These are phyloP conservation scores for Drosophila fulvimacula DNA, from an alignment of 2,888 invertebrate genomes.

Conservation along the genomic window DNA sequence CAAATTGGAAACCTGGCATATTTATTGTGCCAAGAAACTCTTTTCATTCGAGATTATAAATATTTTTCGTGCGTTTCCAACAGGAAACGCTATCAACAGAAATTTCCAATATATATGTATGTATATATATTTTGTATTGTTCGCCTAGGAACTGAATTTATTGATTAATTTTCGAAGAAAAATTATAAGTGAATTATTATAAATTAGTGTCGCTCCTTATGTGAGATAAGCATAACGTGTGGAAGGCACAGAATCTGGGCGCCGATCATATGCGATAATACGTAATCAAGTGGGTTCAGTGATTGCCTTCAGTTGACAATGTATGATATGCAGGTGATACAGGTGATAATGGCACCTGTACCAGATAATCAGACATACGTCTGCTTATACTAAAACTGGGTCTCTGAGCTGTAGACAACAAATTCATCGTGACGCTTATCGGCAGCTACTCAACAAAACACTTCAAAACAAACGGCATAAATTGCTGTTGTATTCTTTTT, in stretches of 20 bases:
- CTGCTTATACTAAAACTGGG: constrained; percentile 19
- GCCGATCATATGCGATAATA: constrained; percentile 37
- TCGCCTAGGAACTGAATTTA: background rate
- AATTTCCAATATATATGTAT: background rate
- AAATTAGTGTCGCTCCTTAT: constrained; percentile 18
- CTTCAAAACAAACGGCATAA: constrained; percentile 28
- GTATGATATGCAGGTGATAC: constrained; percentile 6
- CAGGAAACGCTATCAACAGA: constrained; percentile 8
- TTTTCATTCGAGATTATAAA: background rate
- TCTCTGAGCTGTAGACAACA: constrained; percentile 43
- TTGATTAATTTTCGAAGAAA: constrained; percentile 28
- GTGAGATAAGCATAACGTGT: constrained; percentile 15
- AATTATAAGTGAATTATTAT: constrained; percentile 42
- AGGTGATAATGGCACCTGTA: background rate
- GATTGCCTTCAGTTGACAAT: constrained; percentile 6
- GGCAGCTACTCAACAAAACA: constrained; percentile 48
- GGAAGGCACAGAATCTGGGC: background rate
- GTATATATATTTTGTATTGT: background rate
- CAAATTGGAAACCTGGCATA: background rate
- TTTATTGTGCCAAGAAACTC: background rate
- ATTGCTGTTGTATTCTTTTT: constrained; percentile 14
- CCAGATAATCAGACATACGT: constrained; percentile 5
- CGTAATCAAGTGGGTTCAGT: constrained; percentile 23
- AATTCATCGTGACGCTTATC: constrained; percentile 56
- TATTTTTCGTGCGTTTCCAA: background rate